Evolutionary conservation across 2,888 invertebrate species (phyloP), one percentile per base, ranked within the genome.

Genomic region (Ophion costatus): DNA sequence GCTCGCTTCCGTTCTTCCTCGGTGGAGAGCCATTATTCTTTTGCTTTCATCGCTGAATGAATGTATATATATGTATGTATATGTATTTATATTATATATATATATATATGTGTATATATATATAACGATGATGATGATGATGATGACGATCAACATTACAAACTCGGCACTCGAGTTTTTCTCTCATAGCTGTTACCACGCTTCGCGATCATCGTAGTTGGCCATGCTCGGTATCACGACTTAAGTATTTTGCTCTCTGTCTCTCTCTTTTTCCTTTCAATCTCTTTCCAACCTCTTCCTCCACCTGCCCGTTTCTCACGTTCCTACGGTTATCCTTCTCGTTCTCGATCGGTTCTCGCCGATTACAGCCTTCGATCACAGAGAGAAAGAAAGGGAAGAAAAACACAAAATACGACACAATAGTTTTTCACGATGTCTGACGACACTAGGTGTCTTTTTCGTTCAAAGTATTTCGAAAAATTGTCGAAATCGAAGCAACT

Each of bases 171-270:
- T 63, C 45, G 51, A 17, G 38, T 75, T 80, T 80, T 76, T 63
- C 73, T 70, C 45, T 69, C 61, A 64, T 93, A 93, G 93, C 93
- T 93, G 93, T 93, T 92, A 93, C 93, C 93, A 93, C 93, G 93
- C 91, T 93, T 89, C 89, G 90, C 90, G 91, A 93, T 92, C 91
- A 90, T 90, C 90, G 90, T 92, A 93, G 92, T 93, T 93, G 91
- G 93, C 91, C 90, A 93, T 93, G 93, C 92, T 93, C 91, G 92
- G 91, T 87, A 91, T 92, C 89, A 88, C 88, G 87, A 87, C 87
- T 89, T 93, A 93, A 93, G 90, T 91, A 88, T 87, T 80, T 42
- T 45, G 51, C 57, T 70, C 71, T 57, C 63, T 70, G 57, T 71
- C 38, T 84, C 51, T 63, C 24, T 29, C 64, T 64, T 9, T 51